Evolutionary conservation across 2,888 invertebrate species (phyloP).

Genomic region (Acheta domesticus): DNA sequence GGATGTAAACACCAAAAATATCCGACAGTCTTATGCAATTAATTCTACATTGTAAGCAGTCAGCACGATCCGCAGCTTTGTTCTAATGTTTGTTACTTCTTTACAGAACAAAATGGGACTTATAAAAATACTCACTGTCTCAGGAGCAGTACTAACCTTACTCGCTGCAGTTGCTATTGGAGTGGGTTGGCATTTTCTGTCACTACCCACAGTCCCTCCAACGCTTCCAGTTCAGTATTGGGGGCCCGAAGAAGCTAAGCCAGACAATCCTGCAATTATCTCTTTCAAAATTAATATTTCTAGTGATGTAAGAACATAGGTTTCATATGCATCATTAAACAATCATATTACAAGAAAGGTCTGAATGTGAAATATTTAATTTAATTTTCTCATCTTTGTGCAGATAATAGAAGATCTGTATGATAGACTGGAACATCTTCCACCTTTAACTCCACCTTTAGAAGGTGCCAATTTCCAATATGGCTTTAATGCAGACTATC

Average conservation of each 20-base stretch:
- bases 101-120: no score
- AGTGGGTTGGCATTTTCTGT: not conserved
- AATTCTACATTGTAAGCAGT: no score
- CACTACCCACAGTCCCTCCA: no score
- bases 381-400: not conserved
- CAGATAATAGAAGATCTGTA: conserved; percentile 62
- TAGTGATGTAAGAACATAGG: conserved; percentile 51
- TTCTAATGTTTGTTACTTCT: no score
- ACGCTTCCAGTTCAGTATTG: conserved; percentile 44
- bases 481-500: conserved; percentile 71
- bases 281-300: conserved; percentile 60
- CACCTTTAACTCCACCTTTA: conserved; percentile 52
- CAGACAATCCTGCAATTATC: conserved; percentile 54
- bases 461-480: conserved; percentile 73
- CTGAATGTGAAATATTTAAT: not conserved
- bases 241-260: conserved; percentile 54
- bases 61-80: no score
- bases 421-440: conserved; percentile 51
- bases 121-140: no score
- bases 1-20: no score
- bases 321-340: not conserved
- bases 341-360: not conserved
- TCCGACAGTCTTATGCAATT: no score
- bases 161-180: not conserved
- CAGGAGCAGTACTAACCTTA: not conserved